phyloP scores from a whole-genome alignment of 2,797 vertebrate species.

The Harpagifer antarcticus region DNA sequence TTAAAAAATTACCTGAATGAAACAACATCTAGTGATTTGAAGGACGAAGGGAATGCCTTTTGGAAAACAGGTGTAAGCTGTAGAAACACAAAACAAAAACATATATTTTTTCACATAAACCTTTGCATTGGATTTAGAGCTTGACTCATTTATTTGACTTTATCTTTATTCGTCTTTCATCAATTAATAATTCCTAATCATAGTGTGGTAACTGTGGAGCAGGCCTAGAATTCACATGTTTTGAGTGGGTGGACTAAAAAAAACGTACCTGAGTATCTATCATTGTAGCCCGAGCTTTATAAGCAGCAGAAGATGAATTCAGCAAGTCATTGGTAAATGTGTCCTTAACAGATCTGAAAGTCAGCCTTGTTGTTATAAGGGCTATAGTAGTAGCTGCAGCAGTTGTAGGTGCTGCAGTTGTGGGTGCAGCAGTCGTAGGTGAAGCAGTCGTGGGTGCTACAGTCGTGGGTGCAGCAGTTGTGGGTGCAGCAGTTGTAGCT shows the following conservation, averaged over 20 bases:
- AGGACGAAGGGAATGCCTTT: too few relatives aligned
- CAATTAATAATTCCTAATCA: neutral
- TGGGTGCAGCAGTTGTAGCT: too few relatives aligned
- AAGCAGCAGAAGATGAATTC: conserved; percentile 32
- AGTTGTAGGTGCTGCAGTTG: too few relatives aligned
- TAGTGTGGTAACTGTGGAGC: neutral
- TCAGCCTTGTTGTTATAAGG: conserved; percentile 1
- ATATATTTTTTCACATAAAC: conserved; percentile 7
- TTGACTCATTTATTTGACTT: neutral
- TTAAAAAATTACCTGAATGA: too few relatives aligned
- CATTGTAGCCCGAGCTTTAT: conserved; percentile 14
- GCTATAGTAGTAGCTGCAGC: neutral
- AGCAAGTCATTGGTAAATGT: conserved; percentile 48
- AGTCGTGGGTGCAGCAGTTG: too few relatives aligned
- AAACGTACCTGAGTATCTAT: conserved; percentile 28
- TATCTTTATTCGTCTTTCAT: neutral
- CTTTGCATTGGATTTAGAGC: neutral
- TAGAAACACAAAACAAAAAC: too few relatives aligned
- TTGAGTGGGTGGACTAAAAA: neutral
- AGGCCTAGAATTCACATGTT: neutral
- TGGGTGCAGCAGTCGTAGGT: too few relatives aligned
- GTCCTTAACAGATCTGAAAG: conserved; percentile 33
- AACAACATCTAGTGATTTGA: too few relatives aligned
- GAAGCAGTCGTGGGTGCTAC: too few relatives aligned
- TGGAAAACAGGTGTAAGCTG: too few relatives aligned